Evolutionary conservation across 2,113 vertebrate species (phyloP).

Genomic region (Melozone crissalis): DNA sequence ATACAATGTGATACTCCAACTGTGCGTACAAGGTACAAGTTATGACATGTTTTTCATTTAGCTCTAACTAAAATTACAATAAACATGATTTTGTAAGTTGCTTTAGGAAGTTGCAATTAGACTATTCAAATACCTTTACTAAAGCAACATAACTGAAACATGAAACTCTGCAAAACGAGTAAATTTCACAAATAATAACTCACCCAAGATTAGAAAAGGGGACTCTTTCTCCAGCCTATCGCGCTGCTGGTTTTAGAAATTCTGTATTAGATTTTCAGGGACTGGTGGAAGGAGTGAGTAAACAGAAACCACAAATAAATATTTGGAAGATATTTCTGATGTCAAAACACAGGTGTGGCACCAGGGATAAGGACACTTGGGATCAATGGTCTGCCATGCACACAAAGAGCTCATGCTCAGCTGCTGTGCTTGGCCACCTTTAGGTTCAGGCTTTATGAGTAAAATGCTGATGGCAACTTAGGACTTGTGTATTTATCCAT

Average conservation of each 20-base stretch:
- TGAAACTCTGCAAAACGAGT: background rate
- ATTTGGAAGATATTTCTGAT: background rate
- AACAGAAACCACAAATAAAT: background rate
- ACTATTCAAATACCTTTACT: background rate
- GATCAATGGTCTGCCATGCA: background rate
- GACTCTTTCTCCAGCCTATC: background rate
- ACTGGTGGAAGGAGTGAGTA: background rate
- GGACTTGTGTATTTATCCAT: background rate
- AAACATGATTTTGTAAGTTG: background rate
- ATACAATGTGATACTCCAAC: background rate
- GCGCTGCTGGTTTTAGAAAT: background rate
- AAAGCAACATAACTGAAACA: background rate
- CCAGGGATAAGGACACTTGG: background rate
- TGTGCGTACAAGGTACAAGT: background rate
- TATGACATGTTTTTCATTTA: fast-evolving
- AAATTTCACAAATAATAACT: background rate
- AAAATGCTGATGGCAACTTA: background rate
- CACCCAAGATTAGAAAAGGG: background rate
- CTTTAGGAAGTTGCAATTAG: background rate
- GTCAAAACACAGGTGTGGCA: background rate
- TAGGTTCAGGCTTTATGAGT: background rate
- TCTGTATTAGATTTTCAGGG: background rate
- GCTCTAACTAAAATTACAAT: background rate
- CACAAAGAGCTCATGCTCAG: fast-evolving
- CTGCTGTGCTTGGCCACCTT: background rate